Evolutionary conservation across 2,888 invertebrate species (phyloP), one percentile per base, ranked within the genome.

Genomic region (Macaria liturata): DNA sequence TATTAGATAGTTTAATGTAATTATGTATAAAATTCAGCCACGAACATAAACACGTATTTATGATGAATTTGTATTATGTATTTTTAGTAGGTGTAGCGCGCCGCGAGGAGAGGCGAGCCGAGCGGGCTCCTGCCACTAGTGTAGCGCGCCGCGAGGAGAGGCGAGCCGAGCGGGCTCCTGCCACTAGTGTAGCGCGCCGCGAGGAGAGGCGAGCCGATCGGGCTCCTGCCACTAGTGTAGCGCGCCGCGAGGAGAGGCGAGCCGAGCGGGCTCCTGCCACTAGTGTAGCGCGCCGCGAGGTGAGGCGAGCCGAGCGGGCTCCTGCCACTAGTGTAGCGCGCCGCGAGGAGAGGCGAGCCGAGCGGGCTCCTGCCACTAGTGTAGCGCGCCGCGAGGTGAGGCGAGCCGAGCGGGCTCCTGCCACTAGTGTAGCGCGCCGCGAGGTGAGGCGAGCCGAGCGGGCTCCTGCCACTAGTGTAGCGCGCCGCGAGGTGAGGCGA

Each of bases 1-100:
- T 90, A 89, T 87, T 88, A 90, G 88, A 72, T 89, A 88, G 81
- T 81, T 78, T 76, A 78, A 82, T 78, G 75, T 75, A 75, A 81
- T 65, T 57, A 61, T 78, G 70, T 79, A 72, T 69, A 71, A 76
- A 74, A 74, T 74, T 75, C 62, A 65, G 70, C 71, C 70, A 52
- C 42, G 69, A 71, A 66, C 65, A 60, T 42, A 69, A 70, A 66
- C 65, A 61, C 43, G 54, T 65, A 61, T 67, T 67, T 63, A 59
- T 62, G 62, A 67, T 66, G 68, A 68, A 68, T 69, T 72, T 67
- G 62, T 66, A 68, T 59, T 69, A 69, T 68, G 6, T 42, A 8
- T 42, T 39, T 1, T 39, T 20, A n/a, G n/a, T n/a, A n/a, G n/a
- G 20, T 2, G 2, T 20, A 1, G 20, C 20, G 20, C 20, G 20